Evolutionary conservation across 2,113 vertebrate species (phyloP), one percentile per base, ranked within the genome.

Genomic region (Dromaius novaehollandiae): DNA sequence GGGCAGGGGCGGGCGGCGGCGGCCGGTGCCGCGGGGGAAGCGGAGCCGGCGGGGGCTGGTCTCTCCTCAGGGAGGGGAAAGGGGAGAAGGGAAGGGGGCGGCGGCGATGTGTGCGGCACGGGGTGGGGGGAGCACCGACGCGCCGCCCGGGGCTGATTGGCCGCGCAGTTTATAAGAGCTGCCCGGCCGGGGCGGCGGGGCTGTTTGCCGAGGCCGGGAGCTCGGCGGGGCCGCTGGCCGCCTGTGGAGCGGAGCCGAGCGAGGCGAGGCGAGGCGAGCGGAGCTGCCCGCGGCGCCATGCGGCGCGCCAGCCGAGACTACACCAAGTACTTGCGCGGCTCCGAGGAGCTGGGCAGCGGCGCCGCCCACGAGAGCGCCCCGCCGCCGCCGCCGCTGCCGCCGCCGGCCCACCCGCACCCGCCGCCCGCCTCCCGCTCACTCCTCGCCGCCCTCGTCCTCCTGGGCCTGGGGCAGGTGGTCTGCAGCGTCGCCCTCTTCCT

Each of bases 401-500:
- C 86, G 86, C 77, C 78, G 32, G 58, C 77, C 5, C 95, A 92
- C 44, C 89, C 95, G 76, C 88, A 93, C 68, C 87, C 91, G 77
- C 98, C 64, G 55, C 8, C 95, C 36, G 92, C 96, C 3, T 95
- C 98, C 13, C 98, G 99, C 51, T 97, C 98, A 38, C 93, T 99
- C 13, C 98, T 99, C 82, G 98, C 98, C 86, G 99, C 99, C 40
- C 98, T 99, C 4, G 97, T 98, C 77, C 97, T 99, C 13, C 98
- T 99, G 98, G 99, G 99, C 83, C 96, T 99, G 97, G 99, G 99
- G 38, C 99, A 99, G 98, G 98, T 99, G 77, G 98, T 99, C n/a
- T 99, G 99, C 97, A 99, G 99, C 91, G 97, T 99, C 65, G 99
- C 99, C 9, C 98, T 99, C 83, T 98, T 99, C 89, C 96, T 99